Base-by-base conservation (phyloP, 2,888 invertebrate species). In the Plebejus anna region DNA sequence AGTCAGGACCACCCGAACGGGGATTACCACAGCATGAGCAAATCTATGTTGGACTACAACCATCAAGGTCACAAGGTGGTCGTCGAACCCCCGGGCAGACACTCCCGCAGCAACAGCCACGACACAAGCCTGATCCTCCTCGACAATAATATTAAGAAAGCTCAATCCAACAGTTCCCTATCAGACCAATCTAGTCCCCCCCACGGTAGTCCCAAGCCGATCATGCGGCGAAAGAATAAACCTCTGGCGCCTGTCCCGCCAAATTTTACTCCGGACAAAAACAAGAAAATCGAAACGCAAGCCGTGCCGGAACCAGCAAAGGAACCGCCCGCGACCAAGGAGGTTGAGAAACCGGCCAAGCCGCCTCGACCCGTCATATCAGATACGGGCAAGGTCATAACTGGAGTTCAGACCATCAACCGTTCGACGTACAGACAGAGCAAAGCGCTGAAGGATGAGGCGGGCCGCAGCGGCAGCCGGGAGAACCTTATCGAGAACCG, bases 131-230 rank as follows among this genome's bases (percentile, higher is more conserved):
- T 94, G 79, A 94, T 93, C 79, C 84, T 94, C 70, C 82, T 94
- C 77, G 94, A 94, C 42, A 89, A 88, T 79, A 92, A 94, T 76
- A 93, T 94, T 78, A 95, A 95, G 80, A 92, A 96, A 81, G 95
- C 96, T 76, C 95, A 96, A 83, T 96, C 96, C 0, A 96, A 95
- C 83, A 96, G 96, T 83, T 96, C 96, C 79, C 89, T 96, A 4
- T 96, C 95, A 22, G 96, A 96, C 84, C 94, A 95, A 82, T 95
- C 94, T 83, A 96, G 96, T 89, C 96, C 96, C 79, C 96, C 96
- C 4, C 95, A 96, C 81, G 95, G 96, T 59, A 97, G 97, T 88
- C 97, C 97, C 28, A 96, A 96, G 82, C 96, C 96, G 9, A 95
- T 95, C 75, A 89, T 95, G 80, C 93, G 97, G 78, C 95, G 96